Conservation (phyloP, 2,888 invertebrate species). For the Spialia ferax region DNA sequence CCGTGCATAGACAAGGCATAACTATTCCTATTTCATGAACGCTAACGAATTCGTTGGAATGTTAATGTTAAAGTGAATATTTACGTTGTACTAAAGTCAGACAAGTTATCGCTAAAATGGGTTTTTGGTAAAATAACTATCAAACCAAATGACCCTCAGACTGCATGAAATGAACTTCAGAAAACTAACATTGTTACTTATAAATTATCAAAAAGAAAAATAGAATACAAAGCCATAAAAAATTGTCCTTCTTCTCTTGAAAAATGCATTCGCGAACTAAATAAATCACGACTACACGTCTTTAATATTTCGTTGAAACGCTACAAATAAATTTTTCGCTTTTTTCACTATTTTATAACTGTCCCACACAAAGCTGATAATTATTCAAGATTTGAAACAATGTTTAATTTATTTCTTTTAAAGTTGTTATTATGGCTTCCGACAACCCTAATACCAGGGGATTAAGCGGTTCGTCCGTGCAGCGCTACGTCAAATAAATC, state of each 20-base stretch:
- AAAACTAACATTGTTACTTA: no score
- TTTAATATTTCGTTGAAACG: conserved; percentile 17
- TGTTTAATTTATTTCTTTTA: conserved; percentile 35
- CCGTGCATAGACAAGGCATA: no score
- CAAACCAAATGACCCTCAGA: no score
- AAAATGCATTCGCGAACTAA: neutral
- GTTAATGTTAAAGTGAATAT: no score
- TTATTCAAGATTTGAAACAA: conserved; percentile 35
- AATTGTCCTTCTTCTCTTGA: neutral
- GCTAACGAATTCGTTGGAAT: no score
- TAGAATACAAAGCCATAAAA: no score
- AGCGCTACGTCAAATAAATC: conserved; percentile 76
- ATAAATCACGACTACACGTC: conserved; percentile 5
- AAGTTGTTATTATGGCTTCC: conserved; percentile 34
- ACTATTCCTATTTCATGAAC: no score
- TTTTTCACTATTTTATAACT: conserved; percentile 26
- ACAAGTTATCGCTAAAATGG: no score
- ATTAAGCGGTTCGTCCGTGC: conserved; percentile 71
- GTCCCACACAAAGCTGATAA: conserved; percentile 23
- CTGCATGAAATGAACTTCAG: no score
- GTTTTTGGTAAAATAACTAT: no score
- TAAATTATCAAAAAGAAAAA: no score
- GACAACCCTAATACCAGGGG: conserved; percentile 71
- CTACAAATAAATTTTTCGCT: conserved; percentile 18
- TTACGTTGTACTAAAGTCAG: no score